Conservation (phyloP, 2,113 vertebrate genomes). For the Corythoichthys intestinalis region DNA sequence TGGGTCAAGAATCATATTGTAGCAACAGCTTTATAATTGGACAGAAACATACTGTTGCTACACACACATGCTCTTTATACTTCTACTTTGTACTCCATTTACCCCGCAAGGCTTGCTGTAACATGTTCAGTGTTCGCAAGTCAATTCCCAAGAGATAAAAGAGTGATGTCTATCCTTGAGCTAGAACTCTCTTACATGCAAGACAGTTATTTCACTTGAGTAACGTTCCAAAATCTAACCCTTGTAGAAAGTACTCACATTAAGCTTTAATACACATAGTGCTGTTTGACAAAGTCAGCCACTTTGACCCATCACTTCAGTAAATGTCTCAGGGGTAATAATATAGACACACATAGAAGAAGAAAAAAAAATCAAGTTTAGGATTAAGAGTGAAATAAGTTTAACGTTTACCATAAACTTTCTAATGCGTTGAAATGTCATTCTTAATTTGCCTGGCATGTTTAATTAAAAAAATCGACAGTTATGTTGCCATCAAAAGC, state of each 20-base stretch:
- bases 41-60: neutral
- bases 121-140: neutral
- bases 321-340: neutral
- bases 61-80: neutral
- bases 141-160: neutral
- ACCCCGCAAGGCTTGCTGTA: neutral
- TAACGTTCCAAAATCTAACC: neutral
- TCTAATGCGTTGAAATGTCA: neutral
- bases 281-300: neutral
- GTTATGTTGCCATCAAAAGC: no score
- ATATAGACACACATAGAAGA: neutral
- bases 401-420: neutral
- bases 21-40: neutral
- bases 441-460: no score
- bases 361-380: neutral
- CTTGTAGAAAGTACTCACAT: neutral
- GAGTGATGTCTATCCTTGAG: conserved; percentile 2
- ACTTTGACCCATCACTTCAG: neutral
- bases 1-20: neutral
- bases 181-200: neutral
- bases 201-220: neutral
- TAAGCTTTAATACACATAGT: neutral
- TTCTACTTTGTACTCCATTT: neutral
- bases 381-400: neutral
- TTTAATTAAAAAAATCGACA: no score